Evolutionary conservation across 1,140 invertebrate species (phyloP).

Genomic region (Papilio helenus): DNA sequence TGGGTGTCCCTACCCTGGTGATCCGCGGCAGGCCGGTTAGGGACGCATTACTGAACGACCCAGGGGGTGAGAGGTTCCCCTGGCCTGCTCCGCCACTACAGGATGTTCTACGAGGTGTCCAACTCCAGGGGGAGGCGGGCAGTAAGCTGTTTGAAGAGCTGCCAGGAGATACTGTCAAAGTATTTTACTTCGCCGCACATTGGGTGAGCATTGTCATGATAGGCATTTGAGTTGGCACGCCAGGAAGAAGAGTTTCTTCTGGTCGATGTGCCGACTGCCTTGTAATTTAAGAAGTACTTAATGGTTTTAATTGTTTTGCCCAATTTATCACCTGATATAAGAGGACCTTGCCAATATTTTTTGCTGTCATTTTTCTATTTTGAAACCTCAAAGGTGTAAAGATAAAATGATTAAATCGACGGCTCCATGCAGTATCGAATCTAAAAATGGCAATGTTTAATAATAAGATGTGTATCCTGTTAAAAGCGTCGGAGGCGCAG

Average conservation of each 20-base stretch:
- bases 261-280: not conserved
- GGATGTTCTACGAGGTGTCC: slow-evolving; percentile 84
- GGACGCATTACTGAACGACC: slow-evolving; percentile 83
- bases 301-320: too few relatives aligned
- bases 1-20: slow-evolving; percentile 89
- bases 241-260: not conserved
- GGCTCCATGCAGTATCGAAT: too few relatives aligned
- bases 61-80: slow-evolving; percentile 86
- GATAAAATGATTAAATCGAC: too few relatives aligned
- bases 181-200: slow-evolving; percentile 92
- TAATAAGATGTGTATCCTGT: too few relatives aligned
- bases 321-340: too few relatives aligned
- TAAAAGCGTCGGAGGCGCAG: too few relatives aligned
- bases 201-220: slow-evolving; percentile 85
- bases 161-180: slow-evolving; percentile 85
- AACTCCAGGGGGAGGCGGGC: slow-evolving; percentile 83
- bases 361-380: too few relatives aligned
- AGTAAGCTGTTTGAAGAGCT: slow-evolving; percentile 83
- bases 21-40: slow-evolving; percentile 84
- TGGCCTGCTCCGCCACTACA: slow-evolving; percentile 86
- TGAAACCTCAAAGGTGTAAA: too few relatives aligned
- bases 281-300: too few relatives aligned
- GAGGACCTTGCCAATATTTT: too few relatives aligned
- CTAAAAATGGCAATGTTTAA: too few relatives aligned
- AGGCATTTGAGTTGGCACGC: not conserved